Evolutionary conservation across 2,888 invertebrate species (phyloP).

Genomic region (Melanchra persicariae): DNA sequence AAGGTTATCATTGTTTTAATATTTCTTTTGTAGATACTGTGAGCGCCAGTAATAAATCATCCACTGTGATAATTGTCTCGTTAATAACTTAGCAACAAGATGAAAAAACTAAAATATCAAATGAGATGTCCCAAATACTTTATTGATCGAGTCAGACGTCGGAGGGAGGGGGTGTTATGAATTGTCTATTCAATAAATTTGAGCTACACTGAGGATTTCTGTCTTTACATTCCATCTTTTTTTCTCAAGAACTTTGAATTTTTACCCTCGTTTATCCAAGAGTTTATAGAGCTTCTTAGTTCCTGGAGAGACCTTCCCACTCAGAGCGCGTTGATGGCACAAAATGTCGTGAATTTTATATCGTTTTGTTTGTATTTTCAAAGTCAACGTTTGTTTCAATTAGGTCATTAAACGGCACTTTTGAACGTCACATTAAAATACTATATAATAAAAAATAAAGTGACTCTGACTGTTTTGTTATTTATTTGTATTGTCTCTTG

Average conservation of each 20-base stretch:
- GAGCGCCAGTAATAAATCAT: conserved; percentile 17
- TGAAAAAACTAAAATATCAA: conserved; percentile 1
- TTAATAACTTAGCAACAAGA: conserved; percentile 16
- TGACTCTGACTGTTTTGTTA: too few species aligned
- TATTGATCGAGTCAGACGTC: conserved; percentile 28
- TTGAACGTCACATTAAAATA: too few species aligned
- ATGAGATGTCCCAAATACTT: conserved; percentile 14
- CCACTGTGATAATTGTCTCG: conserved; percentile 7
- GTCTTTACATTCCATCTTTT: conserved; percentile 14
- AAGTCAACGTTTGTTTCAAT: too few species aligned
- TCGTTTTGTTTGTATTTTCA: too few species aligned
- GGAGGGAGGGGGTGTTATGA: background rate
- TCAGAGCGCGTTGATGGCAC: background rate
- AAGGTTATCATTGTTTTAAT: conserved; percentile 24
- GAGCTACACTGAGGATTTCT: background rate
- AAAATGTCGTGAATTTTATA: background rate
- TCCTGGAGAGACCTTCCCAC: background rate
- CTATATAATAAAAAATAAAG: too few species aligned
- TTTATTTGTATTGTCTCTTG: background rate
- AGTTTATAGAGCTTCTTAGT: conserved; percentile 2
- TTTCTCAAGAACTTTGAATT: conserved; percentile 3
- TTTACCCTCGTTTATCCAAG: conserved; percentile 8
- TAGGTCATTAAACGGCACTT: too few species aligned
- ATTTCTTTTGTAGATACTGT: conserved; percentile 2
- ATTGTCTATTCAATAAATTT: conserved; percentile 25